Conservation (phyloP, 2,888 invertebrate genomes). For the Nymphalis urticae region DNA sequence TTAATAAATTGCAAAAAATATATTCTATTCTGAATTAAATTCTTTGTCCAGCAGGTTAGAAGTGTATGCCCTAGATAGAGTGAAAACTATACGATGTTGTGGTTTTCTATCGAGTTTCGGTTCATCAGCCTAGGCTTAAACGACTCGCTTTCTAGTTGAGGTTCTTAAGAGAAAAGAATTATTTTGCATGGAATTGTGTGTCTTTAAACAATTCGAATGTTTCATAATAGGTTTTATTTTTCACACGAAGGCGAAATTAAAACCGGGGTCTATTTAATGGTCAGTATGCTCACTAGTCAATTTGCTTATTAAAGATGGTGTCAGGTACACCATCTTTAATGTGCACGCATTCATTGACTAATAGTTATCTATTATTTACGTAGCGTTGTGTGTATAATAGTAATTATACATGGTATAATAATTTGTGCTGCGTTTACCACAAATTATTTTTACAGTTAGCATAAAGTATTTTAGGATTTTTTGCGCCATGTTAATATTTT, state of each 20-base stretch:
- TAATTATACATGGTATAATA: too few relatives aligned
- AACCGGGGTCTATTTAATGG: too few relatives aligned
- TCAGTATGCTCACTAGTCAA: too few relatives aligned
- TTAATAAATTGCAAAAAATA: not conserved
- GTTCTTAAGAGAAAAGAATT: slow-evolving; percentile 36
- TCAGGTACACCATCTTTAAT: too few relatives aligned
- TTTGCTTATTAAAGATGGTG: too few relatives aligned
- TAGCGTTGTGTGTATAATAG: too few relatives aligned
- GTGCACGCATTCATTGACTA: too few relatives aligned
- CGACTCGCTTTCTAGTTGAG: slow-evolving; percentile 65
- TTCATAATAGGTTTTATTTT: too few relatives aligned
- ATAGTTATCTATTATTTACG: too few relatives aligned
- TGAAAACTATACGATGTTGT: slow-evolving; percentile 71
- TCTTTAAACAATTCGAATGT: not conserved
- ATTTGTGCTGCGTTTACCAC: too few relatives aligned
- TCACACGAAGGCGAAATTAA: too few relatives aligned
- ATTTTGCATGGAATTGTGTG: not conserved
- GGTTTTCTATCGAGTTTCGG: slow-evolving; percentile 75
- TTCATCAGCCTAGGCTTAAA: slow-evolving; percentile 58
- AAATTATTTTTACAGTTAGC: not conserved
- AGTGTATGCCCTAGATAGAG: slow-evolving; percentile 69
- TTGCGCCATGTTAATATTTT: not conserved
- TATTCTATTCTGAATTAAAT: not conserved
- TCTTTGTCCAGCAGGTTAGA: slow-evolving; percentile 54
- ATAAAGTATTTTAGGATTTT: not conserved